Evolutionary conservation across 2,113 vertebrate genomes (phyloP).

Genomic region (Macheiramphus alcinus): DNA sequence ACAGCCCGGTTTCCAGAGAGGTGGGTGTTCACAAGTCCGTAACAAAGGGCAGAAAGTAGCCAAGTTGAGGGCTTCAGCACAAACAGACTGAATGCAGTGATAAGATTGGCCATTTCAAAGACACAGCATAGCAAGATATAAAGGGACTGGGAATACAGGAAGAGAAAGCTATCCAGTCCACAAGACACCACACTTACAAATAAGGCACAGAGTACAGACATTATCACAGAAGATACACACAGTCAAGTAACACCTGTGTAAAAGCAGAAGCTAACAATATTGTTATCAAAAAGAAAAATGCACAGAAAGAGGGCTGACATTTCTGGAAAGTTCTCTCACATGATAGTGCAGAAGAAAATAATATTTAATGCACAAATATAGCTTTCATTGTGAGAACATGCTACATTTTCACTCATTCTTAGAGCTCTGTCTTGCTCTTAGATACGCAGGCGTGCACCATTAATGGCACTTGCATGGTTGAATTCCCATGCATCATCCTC

Average conservation of each 20-base stretch:
- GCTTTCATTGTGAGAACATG: background rate
- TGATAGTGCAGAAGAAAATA: background rate
- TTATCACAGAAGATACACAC: background rate
- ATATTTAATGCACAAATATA: background rate
- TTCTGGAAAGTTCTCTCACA: background rate
- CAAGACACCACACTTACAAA: background rate
- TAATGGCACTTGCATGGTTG: conserved; percentile 11
- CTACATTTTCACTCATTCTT: background rate
- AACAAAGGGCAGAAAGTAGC: background rate
- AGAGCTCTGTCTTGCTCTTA: background rate
- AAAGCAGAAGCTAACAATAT: background rate
- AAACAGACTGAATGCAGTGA: background rate
- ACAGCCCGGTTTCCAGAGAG: background rate
- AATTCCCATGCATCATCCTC: conserved; percentile 9
- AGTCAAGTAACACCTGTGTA: background rate
- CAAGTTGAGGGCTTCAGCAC: background rate
- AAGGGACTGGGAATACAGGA: background rate
- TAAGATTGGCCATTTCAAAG: background rate
- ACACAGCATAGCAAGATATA: background rate
- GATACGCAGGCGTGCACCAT: background rate
- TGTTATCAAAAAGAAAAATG: background rate
- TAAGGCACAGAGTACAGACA: background rate
- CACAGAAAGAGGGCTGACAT: background rate
- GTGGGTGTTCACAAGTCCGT: background rate
- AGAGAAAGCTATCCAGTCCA: background rate